Evolutionary conservation across 2,888 invertebrate genomes (phyloP), one percentile per base, ranked within the genome.

Genomic region (Mythimna vitellina): DNA sequence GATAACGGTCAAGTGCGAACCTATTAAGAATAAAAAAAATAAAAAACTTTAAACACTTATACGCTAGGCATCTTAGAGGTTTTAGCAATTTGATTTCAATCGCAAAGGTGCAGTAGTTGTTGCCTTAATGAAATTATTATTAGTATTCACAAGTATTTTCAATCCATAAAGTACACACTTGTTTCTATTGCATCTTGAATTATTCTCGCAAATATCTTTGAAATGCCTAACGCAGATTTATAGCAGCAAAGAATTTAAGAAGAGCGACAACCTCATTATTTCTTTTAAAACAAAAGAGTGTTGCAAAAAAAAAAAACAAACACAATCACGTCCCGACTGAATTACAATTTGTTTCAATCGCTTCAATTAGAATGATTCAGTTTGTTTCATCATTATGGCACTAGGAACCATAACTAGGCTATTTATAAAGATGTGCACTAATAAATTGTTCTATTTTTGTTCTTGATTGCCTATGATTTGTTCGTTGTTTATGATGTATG

Each of bases 391-490:
- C 68, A 85, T 81, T 76, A 76, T 61, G 64, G 53, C 66, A 65
- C 51, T 78, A 60, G 73, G n/a, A 72, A 61, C 73, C 79, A 84
- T 84, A 79, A 81, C 63, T 6, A 66, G 42, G 67, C 75, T 85
- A 84, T 85, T 82, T 82, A 82, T 85, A 82, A 75, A 76, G 70
- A 76, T 73, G 69, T 65, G 73, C 81, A 61, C 58, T 63, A 77
- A 71, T 80, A 73, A 85, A 80, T 72, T 73, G 78, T 78, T 84
- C 84, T 86, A 85, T 85, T 85, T 80, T 69, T 71, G 60, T 62
- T 78, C 70, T 72, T 86, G 69, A 80, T 83, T 84, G 84, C 7
- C 25, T 66, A 25, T 82, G 78, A 86, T 78, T 86, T 81, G 73
- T 72, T 58, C 22, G 46, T 57, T 76, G 58, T 73, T 78, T 74